Evolutionary conservation across 2,113 vertebrate species (phyloP).

Genomic region (Clarias gariepinus): DNA sequence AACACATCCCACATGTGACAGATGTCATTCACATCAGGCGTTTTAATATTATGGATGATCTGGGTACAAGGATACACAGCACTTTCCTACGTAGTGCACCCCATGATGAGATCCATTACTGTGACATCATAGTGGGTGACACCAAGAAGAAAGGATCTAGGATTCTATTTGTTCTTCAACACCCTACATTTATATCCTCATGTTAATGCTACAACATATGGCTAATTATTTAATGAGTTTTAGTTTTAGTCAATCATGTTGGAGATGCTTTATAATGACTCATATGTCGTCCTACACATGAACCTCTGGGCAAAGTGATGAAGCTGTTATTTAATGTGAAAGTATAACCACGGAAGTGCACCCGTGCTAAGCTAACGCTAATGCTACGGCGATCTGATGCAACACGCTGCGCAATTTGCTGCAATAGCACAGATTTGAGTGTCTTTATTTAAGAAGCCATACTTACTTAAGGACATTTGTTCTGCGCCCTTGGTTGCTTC

Average conservation of each 20-base stretch:
- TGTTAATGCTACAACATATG: background rate
- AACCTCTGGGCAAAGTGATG: background rate
- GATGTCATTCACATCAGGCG: too few species aligned
- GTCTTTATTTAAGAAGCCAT: background rate
- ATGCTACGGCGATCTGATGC: slow-evolving; percentile 42
- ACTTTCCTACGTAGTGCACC: too few species aligned
- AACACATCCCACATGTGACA: too few species aligned
- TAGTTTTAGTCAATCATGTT: background rate
- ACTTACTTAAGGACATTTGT: slow-evolving; percentile 69
- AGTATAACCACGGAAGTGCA: background rate
- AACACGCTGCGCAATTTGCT: slow-evolving; percentile 32
- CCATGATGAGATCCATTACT: too few species aligned
- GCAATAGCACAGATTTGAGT: background rate
- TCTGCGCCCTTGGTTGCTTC: slow-evolving; percentile 57
- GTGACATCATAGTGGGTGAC: too few species aligned
- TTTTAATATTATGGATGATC: too few species aligned
- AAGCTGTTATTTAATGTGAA: too few species aligned
- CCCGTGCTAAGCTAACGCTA: slow-evolving; percentile 8
- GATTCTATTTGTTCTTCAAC: background rate
- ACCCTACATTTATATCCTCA: background rate
- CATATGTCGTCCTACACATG: too few species aligned
- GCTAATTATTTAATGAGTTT: background rate
- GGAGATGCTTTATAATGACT: too few species aligned
- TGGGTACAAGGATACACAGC: too few species aligned
- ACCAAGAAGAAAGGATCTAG: too few species aligned